These are phyloP conservation scores for Atrina japonica DNA, from an alignment of 2,888 invertebrate species.

Conservation along the genomic window DNA sequence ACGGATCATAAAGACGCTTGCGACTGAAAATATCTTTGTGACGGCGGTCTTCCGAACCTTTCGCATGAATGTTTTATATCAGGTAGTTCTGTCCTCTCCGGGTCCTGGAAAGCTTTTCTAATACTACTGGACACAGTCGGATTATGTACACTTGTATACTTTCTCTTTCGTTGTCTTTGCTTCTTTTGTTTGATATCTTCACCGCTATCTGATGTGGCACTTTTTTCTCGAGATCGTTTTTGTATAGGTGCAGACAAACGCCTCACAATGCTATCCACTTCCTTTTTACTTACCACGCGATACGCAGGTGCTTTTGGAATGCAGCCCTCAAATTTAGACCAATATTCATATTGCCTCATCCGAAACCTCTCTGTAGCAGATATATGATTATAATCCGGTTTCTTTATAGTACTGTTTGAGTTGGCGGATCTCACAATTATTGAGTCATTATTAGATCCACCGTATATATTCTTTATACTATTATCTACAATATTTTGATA, in stretches of 20 bases:
- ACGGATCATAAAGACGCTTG: too few relatives aligned
- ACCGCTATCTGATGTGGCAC: neutral
- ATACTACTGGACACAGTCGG: constrained; percentile 23
- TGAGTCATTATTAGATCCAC: neutral
- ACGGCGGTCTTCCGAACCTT: constrained; percentile 7
- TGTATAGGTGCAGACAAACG: neutral
- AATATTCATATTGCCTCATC: constrained; percentile 4
- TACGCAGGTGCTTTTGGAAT: constrained; percentile 25
- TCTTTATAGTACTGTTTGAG: neutral
- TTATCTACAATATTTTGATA: constrained; percentile 11
- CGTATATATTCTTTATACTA: constrained; percentile 18
- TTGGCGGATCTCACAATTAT: neutral
- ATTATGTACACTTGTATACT: neutral
- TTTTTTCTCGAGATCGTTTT: neutral
- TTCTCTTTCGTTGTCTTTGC: too few relatives aligned
- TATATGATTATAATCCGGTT: neutral
- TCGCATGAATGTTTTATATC: constrained; percentile 15
- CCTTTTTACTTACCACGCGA: neutral
- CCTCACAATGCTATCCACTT: constrained; percentile 7
- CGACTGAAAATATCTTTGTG: constrained; percentile 7
- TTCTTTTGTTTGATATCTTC: neutral
- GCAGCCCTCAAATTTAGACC: neutral
- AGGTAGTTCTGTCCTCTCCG: neutral
- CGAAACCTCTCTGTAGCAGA: constrained; percentile 3
- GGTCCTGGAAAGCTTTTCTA: neutral